A percentile compares a stretch with the other conserved stretches of the same genome.
phyloP scores from a whole-genome alignment of 2,113 vertebrate species.

The Scartelaos histophorus region DNA sequence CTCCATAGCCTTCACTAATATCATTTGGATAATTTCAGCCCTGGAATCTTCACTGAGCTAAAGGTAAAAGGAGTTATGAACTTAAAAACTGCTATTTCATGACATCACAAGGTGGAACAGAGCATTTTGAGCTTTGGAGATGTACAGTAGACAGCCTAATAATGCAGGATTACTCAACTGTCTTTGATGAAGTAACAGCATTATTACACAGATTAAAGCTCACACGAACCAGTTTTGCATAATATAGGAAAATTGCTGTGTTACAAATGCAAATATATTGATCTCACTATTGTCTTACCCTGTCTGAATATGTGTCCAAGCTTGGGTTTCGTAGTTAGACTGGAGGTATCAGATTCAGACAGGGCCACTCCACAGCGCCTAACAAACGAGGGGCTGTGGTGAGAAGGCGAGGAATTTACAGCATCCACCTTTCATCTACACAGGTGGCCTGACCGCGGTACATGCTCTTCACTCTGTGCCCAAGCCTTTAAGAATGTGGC shows the following conservation, averaged over 20 bases:
- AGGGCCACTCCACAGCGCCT: slow-evolving; percentile 60
- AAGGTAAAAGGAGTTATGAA: too few relatives aligned
- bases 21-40: too few relatives aligned
- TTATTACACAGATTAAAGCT: too few relatives aligned
- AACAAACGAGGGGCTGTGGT: slow-evolving; percentile 75
- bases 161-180: too few relatives aligned
- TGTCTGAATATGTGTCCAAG: slow-evolving; percentile 16
- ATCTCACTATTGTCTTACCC: background rate
- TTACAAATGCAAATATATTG: background rate
- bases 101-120: too few relatives aligned
- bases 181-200: too few relatives aligned
- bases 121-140: too few relatives aligned
- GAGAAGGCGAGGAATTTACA: slow-evolving; percentile 78
- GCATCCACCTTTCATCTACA: slow-evolving; percentile 79
- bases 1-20: too few relatives aligned
- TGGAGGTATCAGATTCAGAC: slow-evolving; percentile 81
- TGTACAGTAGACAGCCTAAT: too few relatives aligned
- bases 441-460: slow-evolving; percentile 70
- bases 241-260: background rate
- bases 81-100: too few relatives aligned
- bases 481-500: slow-evolving; percentile 28
- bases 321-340: slow-evolving; percentile 43
- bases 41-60: too few relatives aligned
- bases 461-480: slow-evolving; percentile 20
- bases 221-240: too few relatives aligned